Percentiles rank a stretch among this genome's conserved stretches.
Evolutionary conservation across 2,888 invertebrate genomes (phyloP).

Genomic region (Eupithecia subumbrata): DNA sequence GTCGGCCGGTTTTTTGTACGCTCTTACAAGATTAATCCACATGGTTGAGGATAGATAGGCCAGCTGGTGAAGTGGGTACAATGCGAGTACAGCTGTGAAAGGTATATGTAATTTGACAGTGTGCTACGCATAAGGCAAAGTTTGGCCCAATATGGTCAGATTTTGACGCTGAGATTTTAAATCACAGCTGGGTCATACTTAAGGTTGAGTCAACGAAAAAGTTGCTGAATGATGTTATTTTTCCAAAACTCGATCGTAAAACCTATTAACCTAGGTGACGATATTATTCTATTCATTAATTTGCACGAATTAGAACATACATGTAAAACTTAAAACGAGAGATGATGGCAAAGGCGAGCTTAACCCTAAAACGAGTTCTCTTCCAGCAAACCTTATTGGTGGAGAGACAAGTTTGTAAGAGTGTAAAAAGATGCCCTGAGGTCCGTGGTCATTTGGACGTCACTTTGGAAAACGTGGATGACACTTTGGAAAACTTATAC

Average conservation of each 20-base stretch:
- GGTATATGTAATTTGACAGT: neutral
- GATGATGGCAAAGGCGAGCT: too few relatives aligned
- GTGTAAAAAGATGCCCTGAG: too few relatives aligned
- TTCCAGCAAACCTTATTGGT: too few relatives aligned
- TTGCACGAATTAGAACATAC: too few relatives aligned
- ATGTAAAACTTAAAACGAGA: too few relatives aligned
- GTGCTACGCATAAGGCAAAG: neutral
- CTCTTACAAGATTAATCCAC: slow-evolving; percentile 60
- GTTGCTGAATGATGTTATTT: neutral
- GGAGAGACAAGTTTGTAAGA: too few relatives aligned
- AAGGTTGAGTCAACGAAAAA: neutral
- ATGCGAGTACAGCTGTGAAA: slow-evolving; percentile 8
- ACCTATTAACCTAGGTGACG: neutral
- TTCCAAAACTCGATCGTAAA: neutral
- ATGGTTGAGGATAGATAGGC: slow-evolving; percentile 49
- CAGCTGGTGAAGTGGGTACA: slow-evolving; percentile 41
- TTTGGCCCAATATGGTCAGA: neutral
- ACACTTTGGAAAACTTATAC: too few relatives aligned
- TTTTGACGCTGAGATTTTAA: neutral
- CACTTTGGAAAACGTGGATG: too few relatives aligned
- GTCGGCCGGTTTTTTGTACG: slow-evolving; percentile 51
- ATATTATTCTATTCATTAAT: too few relatives aligned
- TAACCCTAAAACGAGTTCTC: too few relatives aligned
- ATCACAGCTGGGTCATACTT: neutral
- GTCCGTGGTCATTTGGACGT: too few relatives aligned